Percentiles rank a stretch among this genome's conserved stretches.
Conservation (phyloP, 2,797 vertebrate genomes). For the Catostomus latipinnis region DNA sequence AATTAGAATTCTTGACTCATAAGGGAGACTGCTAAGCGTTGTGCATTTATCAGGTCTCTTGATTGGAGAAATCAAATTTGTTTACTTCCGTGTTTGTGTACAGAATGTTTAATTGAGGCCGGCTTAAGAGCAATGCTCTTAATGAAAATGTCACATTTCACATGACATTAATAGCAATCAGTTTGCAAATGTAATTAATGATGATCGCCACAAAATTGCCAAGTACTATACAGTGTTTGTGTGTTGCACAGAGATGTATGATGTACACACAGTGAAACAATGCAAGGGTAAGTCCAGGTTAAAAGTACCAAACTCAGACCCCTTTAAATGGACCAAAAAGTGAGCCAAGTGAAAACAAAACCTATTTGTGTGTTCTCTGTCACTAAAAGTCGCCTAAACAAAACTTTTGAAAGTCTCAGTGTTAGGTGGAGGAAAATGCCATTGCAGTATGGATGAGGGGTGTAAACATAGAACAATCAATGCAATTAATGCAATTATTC, state of each 20-base stretch:
- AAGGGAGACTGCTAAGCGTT: conserved; percentile 36
- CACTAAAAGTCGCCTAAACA: too few species aligned
- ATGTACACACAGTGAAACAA: neutral
- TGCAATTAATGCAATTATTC: too few species aligned
- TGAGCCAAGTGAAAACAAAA: too few species aligned
- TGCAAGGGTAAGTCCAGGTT: too few species aligned
- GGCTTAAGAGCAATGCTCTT: conserved; percentile 7
- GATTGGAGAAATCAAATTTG: conserved; percentile 32
- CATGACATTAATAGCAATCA: neutral
- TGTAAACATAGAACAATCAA: too few species aligned
- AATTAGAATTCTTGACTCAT: conserved; percentile 45
- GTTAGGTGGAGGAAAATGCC: too few species aligned
- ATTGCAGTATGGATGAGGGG: too few species aligned
- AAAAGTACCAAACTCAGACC: too few species aligned
- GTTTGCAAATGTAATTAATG: conserved; percentile 11
- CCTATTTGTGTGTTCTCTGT: too few species aligned
- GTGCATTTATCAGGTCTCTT: conserved; percentile 39
- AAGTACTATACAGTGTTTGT: neutral
- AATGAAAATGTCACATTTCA: conserved; percentile 24
- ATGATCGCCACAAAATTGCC: neutral
- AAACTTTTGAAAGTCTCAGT: too few species aligned
- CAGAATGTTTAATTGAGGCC: conserved; percentile 16
- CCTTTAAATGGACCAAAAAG: too few species aligned
- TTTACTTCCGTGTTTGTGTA: conserved; percentile 14
- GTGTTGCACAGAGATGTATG: neutral